Evolutionary conservation across 2,113 vertebrate genomes (phyloP).

Genomic region (Anarhynchus alexandrinus): DNA sequence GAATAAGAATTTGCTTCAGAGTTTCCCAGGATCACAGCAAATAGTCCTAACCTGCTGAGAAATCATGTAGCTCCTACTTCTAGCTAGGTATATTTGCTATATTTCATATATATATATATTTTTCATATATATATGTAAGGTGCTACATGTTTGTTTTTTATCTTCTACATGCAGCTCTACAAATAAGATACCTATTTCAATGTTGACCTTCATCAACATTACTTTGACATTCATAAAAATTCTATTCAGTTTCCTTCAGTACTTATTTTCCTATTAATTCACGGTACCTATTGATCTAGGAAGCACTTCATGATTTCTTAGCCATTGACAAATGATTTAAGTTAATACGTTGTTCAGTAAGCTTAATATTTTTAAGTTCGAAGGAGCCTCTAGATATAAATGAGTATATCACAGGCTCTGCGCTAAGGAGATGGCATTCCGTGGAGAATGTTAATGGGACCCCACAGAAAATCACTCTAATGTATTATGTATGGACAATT

Average conservation of each 20-base stretch:
- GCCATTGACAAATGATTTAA: background rate
- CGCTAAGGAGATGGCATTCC: background rate
- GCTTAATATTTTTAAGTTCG: slow-evolving; percentile 20
- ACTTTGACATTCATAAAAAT: background rate
- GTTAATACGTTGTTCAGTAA: background rate
- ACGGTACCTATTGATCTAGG: background rate
- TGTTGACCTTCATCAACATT: background rate
- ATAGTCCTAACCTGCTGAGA: background rate
- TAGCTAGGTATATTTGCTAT: background rate
- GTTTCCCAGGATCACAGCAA: background rate
- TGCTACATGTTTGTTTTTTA: background rate
- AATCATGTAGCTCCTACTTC: background rate
- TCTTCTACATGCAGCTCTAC: background rate
- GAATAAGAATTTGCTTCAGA: background rate
- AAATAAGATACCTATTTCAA: background rate
- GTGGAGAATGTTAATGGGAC: background rate
- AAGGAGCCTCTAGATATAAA: background rate
- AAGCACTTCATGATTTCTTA: background rate
- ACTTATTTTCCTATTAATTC: background rate
- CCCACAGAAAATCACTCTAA: background rate
- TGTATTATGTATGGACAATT: background rate
- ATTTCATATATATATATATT: background rate
- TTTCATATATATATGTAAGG: background rate
- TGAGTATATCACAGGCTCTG: background rate
- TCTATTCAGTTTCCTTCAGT: background rate